phyloP scores from a whole-genome alignment of 2,888 invertebrate genomes.

The Lypha dubia region DNA sequence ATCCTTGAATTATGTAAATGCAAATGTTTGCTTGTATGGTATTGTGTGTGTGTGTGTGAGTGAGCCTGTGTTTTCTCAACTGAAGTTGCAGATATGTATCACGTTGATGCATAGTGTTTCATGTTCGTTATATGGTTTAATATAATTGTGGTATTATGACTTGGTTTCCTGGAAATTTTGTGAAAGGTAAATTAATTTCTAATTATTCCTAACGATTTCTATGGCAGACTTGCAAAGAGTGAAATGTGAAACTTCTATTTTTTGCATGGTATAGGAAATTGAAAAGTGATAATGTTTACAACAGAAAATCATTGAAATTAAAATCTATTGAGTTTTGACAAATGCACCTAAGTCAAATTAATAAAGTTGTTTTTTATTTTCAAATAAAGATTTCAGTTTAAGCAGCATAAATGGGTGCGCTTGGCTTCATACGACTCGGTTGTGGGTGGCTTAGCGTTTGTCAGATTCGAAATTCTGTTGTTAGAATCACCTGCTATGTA shows the following conservation, averaged over 20 bases:
- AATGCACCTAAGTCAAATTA: too few relatives aligned
- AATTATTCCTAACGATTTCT: slow-evolving; percentile 38
- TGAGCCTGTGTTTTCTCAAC: not conserved
- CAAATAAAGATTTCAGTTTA: too few relatives aligned
- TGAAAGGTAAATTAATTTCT: slow-evolving; percentile 42
- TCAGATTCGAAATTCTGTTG: too few relatives aligned
- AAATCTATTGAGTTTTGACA: too few relatives aligned
- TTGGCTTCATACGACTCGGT: too few relatives aligned
- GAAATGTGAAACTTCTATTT: not conserved
- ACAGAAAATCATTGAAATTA: too few relatives aligned
- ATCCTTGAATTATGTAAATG: slow-evolving; percentile 40
- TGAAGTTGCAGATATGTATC: slow-evolving; percentile 9
- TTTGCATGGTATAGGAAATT: not conserved
- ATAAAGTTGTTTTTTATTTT: too few relatives aligned
- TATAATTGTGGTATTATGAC: slow-evolving; percentile 42
- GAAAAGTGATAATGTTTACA: not conserved
- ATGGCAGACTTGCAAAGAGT: not conserved
- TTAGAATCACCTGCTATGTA: too few relatives aligned
- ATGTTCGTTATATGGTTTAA: slow-evolving; percentile 20
- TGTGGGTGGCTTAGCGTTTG: too few relatives aligned
- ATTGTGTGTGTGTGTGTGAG: not conserved
- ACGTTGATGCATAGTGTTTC: slow-evolving; percentile 1
- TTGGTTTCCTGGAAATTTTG: slow-evolving; percentile 40
- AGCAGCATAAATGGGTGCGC: too few relatives aligned
- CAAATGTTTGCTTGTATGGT: not conserved